Conservation (phyloP, 2,113 vertebrate genomes). For the Muscicapa adusta region DNA sequence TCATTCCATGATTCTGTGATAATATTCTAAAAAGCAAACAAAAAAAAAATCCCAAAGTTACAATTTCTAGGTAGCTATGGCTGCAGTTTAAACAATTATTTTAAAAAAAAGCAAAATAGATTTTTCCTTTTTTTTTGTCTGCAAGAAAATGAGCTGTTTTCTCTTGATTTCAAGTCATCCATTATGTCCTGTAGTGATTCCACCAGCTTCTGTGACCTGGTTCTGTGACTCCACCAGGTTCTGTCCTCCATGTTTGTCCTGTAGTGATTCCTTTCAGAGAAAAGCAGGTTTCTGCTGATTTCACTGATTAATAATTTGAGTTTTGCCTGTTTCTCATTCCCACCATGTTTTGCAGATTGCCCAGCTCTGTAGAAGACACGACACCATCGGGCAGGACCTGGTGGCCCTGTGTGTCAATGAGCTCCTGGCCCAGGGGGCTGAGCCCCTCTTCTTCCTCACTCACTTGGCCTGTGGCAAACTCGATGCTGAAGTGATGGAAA, state of each 20-base stretch:
- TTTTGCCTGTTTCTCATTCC: not conserved
- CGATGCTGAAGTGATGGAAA: constrained; percentile 69
- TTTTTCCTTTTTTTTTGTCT: not conserved
- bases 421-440: constrained; percentile 84
- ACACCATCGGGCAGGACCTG: constrained; percentile 82
- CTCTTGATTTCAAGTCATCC: not conserved
- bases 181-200: not conserved
- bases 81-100: not conserved
- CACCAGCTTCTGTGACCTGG: not conserved
- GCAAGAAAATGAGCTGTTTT: not conserved
- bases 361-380: constrained; percentile 74
- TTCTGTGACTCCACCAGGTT: not conserved
- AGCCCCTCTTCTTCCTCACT: constrained; percentile 87
- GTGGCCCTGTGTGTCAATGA: constrained; percentile 87
- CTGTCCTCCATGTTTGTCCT: not conserved
- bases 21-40: not conserved
- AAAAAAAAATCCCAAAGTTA: not conserved
- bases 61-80: not conserved
- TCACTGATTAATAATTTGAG: not conserved
- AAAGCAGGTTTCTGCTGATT: not conserved
- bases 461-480: constrained; percentile 80
- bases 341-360: constrained; percentile 73
- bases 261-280: not conserved
- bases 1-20: not conserved
- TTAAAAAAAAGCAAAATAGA: not conserved